These are phyloP conservation scores for Elysia chlorotica DNA, from an alignment of 1,140 invertebrate genomes.

Conservation along the genomic window DNA sequence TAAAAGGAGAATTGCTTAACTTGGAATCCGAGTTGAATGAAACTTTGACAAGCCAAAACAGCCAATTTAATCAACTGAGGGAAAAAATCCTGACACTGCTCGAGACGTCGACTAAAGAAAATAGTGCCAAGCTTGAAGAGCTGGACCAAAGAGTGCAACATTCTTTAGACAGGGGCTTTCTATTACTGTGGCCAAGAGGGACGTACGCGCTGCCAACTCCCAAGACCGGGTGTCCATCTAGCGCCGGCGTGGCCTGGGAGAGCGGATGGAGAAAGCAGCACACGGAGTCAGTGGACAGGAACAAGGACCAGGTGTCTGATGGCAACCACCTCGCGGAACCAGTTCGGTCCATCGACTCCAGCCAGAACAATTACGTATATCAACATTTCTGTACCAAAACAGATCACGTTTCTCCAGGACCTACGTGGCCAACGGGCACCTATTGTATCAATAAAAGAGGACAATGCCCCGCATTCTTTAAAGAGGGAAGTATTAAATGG, in stretches of 20 bases:
- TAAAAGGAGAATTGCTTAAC: too few relatives aligned
- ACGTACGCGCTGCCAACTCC: background rate
- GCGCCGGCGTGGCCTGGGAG: background rate
- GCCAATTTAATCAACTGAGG: too few relatives aligned
- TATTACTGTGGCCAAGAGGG: slow-evolving; percentile 12
- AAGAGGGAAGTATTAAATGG: background rate
- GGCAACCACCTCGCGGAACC: background rate
- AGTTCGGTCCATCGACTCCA: background rate
- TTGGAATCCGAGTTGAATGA: too few relatives aligned
- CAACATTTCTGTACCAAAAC: slow-evolving; percentile 12
- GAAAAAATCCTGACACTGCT: too few relatives aligned
- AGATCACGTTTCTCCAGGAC: background rate
- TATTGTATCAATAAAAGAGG: background rate
- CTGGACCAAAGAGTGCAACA: too few relatives aligned
- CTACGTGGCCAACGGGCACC: background rate
- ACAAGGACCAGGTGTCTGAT: background rate
- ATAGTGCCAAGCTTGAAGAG: too few relatives aligned
- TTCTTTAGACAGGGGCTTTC: slow-evolving; percentile 4
- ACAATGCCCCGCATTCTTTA: background rate
- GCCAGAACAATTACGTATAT: background rate
- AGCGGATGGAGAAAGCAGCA: background rate
- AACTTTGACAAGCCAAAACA: too few relatives aligned
- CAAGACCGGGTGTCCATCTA: slow-evolving; percentile 1
- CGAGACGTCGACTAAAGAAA: too few relatives aligned
- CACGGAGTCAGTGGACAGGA: slow-evolving; percentile 10